phyloP scores from a whole-genome alignment of 2,797 vertebrate species.

The Cynopterus sphinx region DNA sequence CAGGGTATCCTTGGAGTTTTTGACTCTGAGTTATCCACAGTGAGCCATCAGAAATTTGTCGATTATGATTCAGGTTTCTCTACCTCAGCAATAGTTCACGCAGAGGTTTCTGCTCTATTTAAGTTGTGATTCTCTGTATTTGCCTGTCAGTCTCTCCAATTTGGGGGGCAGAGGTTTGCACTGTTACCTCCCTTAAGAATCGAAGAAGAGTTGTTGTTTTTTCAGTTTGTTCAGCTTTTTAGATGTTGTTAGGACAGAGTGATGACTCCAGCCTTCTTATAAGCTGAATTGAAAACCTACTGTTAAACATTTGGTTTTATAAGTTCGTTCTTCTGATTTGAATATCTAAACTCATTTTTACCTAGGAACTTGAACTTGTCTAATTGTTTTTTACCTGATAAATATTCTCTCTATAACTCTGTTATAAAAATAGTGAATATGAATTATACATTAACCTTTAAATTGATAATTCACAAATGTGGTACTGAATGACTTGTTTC shows the following conservation, averaged over 20 bases:
- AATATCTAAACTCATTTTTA: slow-evolving; percentile 9
- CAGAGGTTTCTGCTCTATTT: background rate
- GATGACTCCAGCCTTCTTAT: background rate
- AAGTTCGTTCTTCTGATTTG: slow-evolving; percentile 12
- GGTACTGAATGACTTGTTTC: background rate
- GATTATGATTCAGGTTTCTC: background rate
- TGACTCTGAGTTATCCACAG: background rate
- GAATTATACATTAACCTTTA: slow-evolving; percentile 6
- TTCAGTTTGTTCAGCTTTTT: background rate
- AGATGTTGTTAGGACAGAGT: background rate
- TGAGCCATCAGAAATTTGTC: background rate
- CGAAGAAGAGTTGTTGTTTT: background rate
- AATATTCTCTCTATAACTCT: slow-evolving; percentile 30
- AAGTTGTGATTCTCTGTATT: background rate
- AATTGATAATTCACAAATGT: background rate
- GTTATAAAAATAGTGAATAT: background rate
- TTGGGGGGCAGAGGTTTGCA: background rate
- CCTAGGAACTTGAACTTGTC: background rate
- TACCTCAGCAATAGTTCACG: background rate
- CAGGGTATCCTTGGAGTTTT: background rate
- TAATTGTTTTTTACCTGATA: slow-evolving; percentile 42
- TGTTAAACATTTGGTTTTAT: slow-evolving; percentile 33
- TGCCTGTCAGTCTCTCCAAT: background rate
- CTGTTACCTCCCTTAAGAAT: background rate
- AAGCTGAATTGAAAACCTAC: background rate